Conservation (phyloP, 2,797 vertebrate genomes). For the Aphelocoma californica region DNA sequence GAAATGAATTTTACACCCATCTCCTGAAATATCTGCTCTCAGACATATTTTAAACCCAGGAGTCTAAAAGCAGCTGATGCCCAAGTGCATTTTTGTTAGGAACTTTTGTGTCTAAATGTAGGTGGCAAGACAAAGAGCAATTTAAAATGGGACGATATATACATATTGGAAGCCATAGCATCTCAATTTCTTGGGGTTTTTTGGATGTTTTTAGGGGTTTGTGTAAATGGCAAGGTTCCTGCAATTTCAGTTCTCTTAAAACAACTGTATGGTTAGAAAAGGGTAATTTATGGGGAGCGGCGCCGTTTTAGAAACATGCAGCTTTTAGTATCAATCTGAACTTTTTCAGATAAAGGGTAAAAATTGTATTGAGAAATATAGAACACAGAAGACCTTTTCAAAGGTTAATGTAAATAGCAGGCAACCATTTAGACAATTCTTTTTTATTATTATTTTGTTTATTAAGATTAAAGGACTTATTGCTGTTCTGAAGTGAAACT, state of each 20-base stretch:
- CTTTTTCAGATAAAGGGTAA: neutral
- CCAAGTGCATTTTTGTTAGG: neutral
- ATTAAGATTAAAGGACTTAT: slow-evolving; percentile 22
- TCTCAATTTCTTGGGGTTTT: neutral
- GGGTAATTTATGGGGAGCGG: neutral
- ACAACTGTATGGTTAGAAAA: neutral
- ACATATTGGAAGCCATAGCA: neutral
- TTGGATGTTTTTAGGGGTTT: neutral
- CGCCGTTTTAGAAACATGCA: neutral
- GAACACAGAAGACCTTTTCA: slow-evolving; percentile 3
- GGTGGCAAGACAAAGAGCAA: neutral
- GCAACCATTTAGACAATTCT: neutral
- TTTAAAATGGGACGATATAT: neutral
- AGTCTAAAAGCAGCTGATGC: neutral
- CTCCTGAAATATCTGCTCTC: neutral
- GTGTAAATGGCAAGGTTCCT: neutral
- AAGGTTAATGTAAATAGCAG: slow-evolving; percentile 37
- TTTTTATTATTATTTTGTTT: neutral
- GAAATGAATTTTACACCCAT: neutral
- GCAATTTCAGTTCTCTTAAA: neutral
- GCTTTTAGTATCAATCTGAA: slow-evolving; percentile 35
- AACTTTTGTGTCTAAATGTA: neutral
- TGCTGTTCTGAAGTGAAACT: neutral
- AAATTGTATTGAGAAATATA: slow-evolving; percentile 1
- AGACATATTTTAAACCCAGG: neutral